These are phyloP conservation scores for Orchesella cincta DNA, from an alignment of 1,140 invertebrate genomes.

Conservation along the genomic window DNA sequence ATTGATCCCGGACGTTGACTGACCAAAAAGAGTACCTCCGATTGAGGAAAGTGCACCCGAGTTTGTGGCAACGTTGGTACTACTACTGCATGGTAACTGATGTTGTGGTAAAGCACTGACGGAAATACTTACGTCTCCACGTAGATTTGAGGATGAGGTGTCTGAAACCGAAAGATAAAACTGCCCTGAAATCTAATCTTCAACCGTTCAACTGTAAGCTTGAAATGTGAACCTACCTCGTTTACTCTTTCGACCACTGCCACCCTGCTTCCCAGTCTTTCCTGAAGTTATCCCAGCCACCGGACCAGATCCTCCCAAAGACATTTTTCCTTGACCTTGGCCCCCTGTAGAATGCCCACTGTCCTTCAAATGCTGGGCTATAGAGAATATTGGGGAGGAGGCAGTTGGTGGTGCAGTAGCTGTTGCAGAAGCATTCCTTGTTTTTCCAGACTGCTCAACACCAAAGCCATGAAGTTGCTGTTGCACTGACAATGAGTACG, in stretches of 20 bases:
- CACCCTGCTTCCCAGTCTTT: not conserved
- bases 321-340: not conserved
- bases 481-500: not conserved
- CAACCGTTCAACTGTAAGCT: not conserved
- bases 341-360: not conserved
- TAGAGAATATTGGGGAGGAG: not conserved
- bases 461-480: too few species aligned
- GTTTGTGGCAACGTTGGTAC: not conserved
- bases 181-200: not conserved
- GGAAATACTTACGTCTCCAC: not conserved
- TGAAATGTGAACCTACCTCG: not conserved
- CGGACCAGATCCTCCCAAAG: too few species aligned
- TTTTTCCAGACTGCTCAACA: too few species aligned
- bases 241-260: not conserved
- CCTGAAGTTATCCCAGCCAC: too few species aligned
- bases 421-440: too few species aligned
- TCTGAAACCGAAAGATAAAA: not conserved
- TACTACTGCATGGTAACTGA: not conserved
- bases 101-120: too few species aligned
- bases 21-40: slow-evolving; percentile 26
- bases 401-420: too few species aligned
- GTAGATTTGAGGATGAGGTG: too few species aligned
- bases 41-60: not conserved
- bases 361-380: not conserved
- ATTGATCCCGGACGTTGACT: not conserved